Evolutionary conservation across 2,888 invertebrate species (phyloP), one percentile per base, ranked within the genome.

Genomic region (Lordiphosa andalusiaca): DNA sequence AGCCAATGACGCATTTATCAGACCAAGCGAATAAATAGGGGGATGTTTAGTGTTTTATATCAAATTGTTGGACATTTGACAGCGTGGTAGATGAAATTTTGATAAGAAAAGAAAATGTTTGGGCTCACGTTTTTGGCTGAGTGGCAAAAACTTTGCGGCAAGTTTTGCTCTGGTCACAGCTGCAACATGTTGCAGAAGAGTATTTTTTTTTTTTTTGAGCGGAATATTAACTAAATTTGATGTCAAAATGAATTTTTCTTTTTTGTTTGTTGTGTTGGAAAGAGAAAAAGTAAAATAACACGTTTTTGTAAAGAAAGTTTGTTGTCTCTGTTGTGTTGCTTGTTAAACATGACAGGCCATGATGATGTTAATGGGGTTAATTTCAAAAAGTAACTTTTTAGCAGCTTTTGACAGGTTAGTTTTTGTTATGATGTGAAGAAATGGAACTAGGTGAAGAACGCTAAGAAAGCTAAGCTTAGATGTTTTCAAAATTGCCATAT

Each of bases 1-100:
- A 80, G 72, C 65, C 83, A 82, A 71, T 84, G 73, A 84, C 70
- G 73, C 69, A 73, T 69, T 76, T 67, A 76, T 67, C 57, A 58
- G 37, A 62, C 67, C 67, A 69, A 57, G 64, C 62, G 42, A 10
- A 44, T 30, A 16, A 44, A 44, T 16, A 16, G 30, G 25, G 30
- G 6, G 7, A 7, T 25, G 25, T 25, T 25, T 6, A 25, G 25
- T 30, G 30, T 10, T 38, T 48, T 21, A 37, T 48, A 19, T 37
- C 42, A 52, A 37, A 42, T 36, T 16, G 35, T 41, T 41, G 37
- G 21, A 53, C 53, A 35, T 52, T 36, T 53, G 53, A 53, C 53
- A 30, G 53, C 53, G 19, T 13, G 6, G 16, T 13, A 3, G 16
- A 33, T 7, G 33, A 35, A 35, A 16, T 10, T 30, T 3, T 9